A percentile compares a stretch with the other conserved stretches of the same genome.
Evolutionary conservation across 1,140 invertebrate genomes (phyloP).

Genomic region (Steinernema feltiae): DNA sequence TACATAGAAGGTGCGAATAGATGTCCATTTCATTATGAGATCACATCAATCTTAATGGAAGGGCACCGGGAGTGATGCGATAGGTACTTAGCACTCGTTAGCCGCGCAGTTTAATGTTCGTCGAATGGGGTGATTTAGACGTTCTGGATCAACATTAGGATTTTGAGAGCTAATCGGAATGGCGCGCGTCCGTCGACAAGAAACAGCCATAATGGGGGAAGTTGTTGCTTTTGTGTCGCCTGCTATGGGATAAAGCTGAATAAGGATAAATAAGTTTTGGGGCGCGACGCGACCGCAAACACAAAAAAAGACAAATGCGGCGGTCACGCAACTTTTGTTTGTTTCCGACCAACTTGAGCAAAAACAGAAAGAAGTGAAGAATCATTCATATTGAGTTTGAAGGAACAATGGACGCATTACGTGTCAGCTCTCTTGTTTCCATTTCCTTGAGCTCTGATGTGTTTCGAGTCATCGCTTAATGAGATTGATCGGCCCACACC

Average conservation of each 20-base stretch:
- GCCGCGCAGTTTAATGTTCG: background rate
- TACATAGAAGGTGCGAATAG: no score
- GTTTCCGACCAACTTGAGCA: background rate
- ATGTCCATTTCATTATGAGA: no score
- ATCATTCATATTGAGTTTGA: background rate
- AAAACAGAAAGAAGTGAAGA: background rate
- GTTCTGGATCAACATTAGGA: no score
- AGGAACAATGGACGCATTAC: background rate
- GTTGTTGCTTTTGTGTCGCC: background rate
- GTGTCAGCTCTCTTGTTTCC: background rate
- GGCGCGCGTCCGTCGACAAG: background rate
- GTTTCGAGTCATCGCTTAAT: slow-evolving; percentile 9
- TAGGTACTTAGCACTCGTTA: background rate
- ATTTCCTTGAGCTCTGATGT: background rate
- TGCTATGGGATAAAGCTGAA: background rate
- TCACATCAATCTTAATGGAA: no score
- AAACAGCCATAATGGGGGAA: background rate
- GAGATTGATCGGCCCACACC: slow-evolving; percentile 8
- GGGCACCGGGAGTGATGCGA: background rate
- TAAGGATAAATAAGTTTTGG: slow-evolving; percentile 2
- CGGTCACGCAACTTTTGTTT: background rate
- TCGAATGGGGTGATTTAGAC: no score
- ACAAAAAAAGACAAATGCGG: background rate
- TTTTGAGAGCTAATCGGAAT: background rate
- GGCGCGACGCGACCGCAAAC: background rate